Conservation (phyloP, 2,797 vertebrate species). For the Heteromormyrus szaboi region DNA sequence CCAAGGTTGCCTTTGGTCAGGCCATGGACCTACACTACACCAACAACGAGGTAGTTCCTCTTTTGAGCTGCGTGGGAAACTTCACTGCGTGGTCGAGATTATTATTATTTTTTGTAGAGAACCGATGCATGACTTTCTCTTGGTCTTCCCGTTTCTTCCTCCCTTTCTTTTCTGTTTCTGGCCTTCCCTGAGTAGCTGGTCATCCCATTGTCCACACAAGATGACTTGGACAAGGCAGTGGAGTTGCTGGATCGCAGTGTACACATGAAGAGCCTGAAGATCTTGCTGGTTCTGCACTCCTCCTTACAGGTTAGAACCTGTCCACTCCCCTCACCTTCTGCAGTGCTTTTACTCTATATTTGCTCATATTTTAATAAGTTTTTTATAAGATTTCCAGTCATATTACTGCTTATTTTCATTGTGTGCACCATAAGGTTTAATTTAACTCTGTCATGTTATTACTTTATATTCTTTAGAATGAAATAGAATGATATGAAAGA, state of each 20-base stretch:
- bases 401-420: background rate
- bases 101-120: background rate
- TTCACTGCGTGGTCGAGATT: background rate
- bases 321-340: background rate
- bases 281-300: constrained; percentile 82
- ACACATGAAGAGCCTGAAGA: constrained; percentile 98
- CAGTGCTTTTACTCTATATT: background rate
- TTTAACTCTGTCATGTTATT: background rate
- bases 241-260: constrained; percentile 91
- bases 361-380: background rate
- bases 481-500: background rate
- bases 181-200: constrained; percentile 67
- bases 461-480: background rate
- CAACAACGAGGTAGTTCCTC: constrained; percentile 84
- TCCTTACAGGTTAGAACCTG: constrained; percentile 70
- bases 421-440: background rate
- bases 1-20: constrained; percentile 92
- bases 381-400: background rate
- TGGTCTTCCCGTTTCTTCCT: background rate
- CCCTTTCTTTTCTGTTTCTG: background rate
- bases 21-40: constrained; percentile 95
- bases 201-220: constrained; percentile 90
- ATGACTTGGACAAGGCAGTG: constrained; percentile 93
- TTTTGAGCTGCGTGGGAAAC: background rate
- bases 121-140: background rate